These are phyloP conservation scores for Ametastegia equiseti DNA, from an alignment of 2,888 invertebrate species.

Conservation along the genomic window DNA sequence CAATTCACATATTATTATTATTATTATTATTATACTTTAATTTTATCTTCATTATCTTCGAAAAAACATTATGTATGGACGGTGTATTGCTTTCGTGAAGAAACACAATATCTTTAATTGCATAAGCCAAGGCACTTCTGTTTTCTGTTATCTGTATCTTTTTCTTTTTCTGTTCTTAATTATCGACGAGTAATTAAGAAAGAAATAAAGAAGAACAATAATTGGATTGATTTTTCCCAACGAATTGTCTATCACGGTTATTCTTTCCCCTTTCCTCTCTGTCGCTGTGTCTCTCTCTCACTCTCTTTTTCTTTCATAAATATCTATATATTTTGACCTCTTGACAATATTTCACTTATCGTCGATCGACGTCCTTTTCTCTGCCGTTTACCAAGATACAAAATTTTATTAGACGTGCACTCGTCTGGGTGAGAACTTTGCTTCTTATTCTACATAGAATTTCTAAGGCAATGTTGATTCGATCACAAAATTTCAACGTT, in stretches of 20 bases:
- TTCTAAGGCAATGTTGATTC: background rate
- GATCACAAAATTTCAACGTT: background rate
- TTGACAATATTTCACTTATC: too few species aligned
- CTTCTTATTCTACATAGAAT: too few species aligned
- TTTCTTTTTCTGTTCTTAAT: constrained; percentile 35
- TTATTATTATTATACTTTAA: background rate
- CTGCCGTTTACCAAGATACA: too few species aligned
- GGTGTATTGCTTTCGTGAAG: constrained; percentile 71
- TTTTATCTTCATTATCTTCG: constrained; percentile 56
- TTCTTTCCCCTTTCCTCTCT: too few species aligned
- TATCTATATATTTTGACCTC: too few species aligned
- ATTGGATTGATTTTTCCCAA: too few species aligned
- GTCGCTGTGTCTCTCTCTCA: too few species aligned
- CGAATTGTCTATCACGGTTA: too few species aligned
- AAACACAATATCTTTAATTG: constrained; percentile 54
- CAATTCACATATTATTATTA: constrained; percentile 3
- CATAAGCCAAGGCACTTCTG: constrained; percentile 70
- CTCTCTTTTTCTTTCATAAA: too few species aligned
- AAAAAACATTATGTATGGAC: constrained; percentile 72
- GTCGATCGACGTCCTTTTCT: too few species aligned
- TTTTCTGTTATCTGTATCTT: constrained; percentile 52
- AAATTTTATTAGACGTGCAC: too few species aligned
- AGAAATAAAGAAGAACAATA: background rate
- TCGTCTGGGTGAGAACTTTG: too few species aligned
- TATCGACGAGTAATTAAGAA: background rate